Evolutionary conservation across 2,113 vertebrate species (phyloP), one percentile per base, ranked within the genome.

Genomic region (Passer montanus): DNA sequence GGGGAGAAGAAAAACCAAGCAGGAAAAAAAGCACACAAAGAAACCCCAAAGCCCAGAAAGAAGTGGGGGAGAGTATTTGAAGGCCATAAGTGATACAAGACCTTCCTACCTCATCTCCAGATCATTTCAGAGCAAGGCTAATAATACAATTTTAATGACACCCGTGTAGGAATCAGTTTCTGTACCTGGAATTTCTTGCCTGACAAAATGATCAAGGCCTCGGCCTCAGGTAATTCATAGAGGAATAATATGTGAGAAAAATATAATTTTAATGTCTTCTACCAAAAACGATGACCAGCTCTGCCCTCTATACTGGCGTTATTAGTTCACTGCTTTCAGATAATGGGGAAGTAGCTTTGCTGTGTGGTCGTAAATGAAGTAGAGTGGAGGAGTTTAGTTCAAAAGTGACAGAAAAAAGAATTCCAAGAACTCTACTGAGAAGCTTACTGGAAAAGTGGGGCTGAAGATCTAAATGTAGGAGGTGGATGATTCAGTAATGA

Each of bases 401-500:
- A 91, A 93, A 97, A 95, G 89, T 60, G 78, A 93, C 76, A 92
- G 88, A 86, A 88, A 73, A 80, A 66, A 77, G 69, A 87, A 66
- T 72, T 93, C 76, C 90, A 68, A 94, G 89, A 93, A 76, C 85
- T 95, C 73, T 78, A 80, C 96, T 85, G 91, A 96, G 92, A 92
- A 95, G 91, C 94, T 75, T 67, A 91, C 87, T 74, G 41, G 94
- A 96, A 91, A 96, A 84, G 95, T 33, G 83, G 33, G 62, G 81
- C 89, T 80, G 46, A 93, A 95, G 94, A 88, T 94, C 90, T 75
- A 87, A 92, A 84, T 92, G 82, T 90, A 85, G 92, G 93, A 96
- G 97, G 89, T 79, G 94, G 94, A 88, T 90, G 92, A 91, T 93
- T 95, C 53, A 35, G 90, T 95, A 96, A 97, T 82, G 95, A 97